Conservation (phyloP, 2,888 invertebrate genomes). For the Poecilus cupreus region DNA sequence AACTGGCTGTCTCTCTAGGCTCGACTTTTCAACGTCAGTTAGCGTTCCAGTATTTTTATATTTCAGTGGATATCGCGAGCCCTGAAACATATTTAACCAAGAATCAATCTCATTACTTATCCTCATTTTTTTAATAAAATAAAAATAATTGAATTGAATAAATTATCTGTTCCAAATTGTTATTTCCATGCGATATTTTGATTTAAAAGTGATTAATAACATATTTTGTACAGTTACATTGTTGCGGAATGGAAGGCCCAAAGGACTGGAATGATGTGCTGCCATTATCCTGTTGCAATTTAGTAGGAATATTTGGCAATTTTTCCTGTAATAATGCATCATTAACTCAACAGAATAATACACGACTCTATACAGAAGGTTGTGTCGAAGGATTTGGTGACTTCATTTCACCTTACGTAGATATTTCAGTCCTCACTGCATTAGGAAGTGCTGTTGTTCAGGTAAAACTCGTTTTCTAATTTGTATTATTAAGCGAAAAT, state of each 20-base stretch:
- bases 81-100: too few species aligned
- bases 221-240: slow-evolving; percentile 77
- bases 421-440: slow-evolving; percentile 87
- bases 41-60: too few species aligned
- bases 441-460: slow-evolving; percentile 90
- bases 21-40: too few species aligned
- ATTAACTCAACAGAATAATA: slow-evolving; percentile 63
- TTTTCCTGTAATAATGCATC: slow-evolving; percentile 67
- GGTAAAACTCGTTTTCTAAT: slow-evolving; percentile 74
- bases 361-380: slow-evolving; percentile 74
- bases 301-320: slow-evolving; percentile 73
- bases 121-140: too few species aligned
- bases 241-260: slow-evolving; percentile 81
- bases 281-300: slow-evolving; percentile 81
- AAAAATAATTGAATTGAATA: too few species aligned
- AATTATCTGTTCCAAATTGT: too few species aligned
- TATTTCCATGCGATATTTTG: too few species aligned
- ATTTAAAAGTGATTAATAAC: background rate
- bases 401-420: slow-evolving; percentile 82
- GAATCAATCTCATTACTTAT: too few species aligned
- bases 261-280: slow-evolving; percentile 78
- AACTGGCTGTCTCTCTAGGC: too few species aligned
- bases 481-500: slow-evolving; percentile 27
- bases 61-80: too few species aligned
- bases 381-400: slow-evolving; percentile 80